phyloP scores from a whole-genome alignment of 1,140 invertebrate species.

The Amphibalanus amphitrite region DNA sequence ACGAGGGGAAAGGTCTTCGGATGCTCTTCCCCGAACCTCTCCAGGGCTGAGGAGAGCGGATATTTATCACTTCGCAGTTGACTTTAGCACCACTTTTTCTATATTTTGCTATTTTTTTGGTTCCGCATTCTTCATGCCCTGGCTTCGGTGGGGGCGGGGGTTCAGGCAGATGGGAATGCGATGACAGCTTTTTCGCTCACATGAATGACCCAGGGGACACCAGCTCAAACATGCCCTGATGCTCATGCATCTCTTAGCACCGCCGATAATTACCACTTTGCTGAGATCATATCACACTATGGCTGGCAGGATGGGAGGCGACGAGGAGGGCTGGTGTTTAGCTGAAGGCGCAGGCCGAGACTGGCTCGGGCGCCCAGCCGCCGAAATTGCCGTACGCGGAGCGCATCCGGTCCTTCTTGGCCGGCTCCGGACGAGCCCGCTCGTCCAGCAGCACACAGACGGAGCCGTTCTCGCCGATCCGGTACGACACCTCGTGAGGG shows the following conservation, averaged over 20 bases:
- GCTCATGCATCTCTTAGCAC: neutral
- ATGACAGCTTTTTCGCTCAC: neutral
- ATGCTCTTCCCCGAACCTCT: neutral
- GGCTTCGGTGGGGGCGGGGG: neutral
- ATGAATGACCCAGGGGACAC: neutral
- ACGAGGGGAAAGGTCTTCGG: neutral
- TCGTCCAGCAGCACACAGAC: slow-evolving; percentile 41
- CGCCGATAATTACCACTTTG: neutral
- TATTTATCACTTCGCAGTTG: neutral
- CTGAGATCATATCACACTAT: slow-evolving; percentile 1
- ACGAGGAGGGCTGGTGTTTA: neutral
- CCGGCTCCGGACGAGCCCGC: neutral
- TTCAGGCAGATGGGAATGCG: neutral
- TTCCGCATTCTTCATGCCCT: neutral
- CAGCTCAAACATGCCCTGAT: neutral
- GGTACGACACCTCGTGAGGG: slow-evolving; percentile 43
- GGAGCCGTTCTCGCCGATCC: slow-evolving; percentile 49
- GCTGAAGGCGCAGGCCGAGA: neutral
- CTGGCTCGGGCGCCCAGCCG: neutral
- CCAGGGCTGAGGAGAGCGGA: neutral
- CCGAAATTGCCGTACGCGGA: neutral
- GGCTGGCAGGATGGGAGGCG: neutral
- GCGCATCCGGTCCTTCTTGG: neutral
- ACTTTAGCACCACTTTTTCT: neutral
- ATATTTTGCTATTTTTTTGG: neutral